These are phyloP conservation scores for Chiropotes sagulatus DNA, from an alignment of 2,797 vertebrate genomes.

Conservation along the genomic window DNA sequence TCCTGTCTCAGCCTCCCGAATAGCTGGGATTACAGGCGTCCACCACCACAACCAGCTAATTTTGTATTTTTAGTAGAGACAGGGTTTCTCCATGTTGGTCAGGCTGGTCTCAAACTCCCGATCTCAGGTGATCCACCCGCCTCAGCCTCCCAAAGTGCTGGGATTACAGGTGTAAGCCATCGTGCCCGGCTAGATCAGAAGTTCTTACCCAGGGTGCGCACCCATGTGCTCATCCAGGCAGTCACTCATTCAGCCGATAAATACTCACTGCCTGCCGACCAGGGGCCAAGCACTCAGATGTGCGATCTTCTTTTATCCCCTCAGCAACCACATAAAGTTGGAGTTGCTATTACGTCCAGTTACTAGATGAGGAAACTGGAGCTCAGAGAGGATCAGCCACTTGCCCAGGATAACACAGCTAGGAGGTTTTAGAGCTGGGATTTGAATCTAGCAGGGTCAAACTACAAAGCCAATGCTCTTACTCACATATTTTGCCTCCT, in stretches of 20 bases:
- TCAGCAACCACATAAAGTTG: background rate
- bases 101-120: too few species aligned
- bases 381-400: slow-evolving; percentile 1
- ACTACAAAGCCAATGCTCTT: background rate
- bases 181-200: background rate
- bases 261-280: background rate
- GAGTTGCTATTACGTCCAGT: background rate
- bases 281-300: background rate
- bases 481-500: background rate
- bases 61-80: too few species aligned
- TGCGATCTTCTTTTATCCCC: background rate
- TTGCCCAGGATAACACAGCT: background rate
- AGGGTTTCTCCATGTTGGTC: too few species aligned
- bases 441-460: background rate
- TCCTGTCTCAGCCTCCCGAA: too few species aligned
- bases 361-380: background rate
- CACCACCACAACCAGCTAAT: too few species aligned
- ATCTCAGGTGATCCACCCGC: too few species aligned
- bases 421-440: background rate
- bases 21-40: too few species aligned
- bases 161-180: too few species aligned
- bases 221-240: background rate
- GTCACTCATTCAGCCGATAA: background rate
- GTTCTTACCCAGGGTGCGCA: background rate
- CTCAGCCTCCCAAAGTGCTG: too few species aligned